Base-by-base conservation (phyloP, 2,797 vertebrate genomes). In the Picus viridis region DNA sequence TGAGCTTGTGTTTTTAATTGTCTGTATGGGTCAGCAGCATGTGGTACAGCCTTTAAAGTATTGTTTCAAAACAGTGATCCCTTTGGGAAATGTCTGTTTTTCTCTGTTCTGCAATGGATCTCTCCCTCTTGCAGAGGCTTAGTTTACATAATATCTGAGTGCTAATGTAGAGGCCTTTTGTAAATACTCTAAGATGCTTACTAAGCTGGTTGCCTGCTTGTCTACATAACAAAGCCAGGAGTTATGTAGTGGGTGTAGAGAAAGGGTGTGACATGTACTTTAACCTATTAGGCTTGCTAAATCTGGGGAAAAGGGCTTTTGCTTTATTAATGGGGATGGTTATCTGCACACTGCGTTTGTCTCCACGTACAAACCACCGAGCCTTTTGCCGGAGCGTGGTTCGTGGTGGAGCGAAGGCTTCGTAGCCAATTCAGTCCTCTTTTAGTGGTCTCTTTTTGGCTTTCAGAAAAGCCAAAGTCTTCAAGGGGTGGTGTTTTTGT, bases 121-220 rank as follows among this genome's bases (percentile, higher is more conserved):
- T 74, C 57, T 56, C 59, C 45, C 71, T 79, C 83, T 83, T 6
- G 11, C 34, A 12, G 51, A 59, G 64, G 83, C 62, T 92, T 83
- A 64, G 85, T 88, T 92, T 91, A 87, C 82, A 76, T 87, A 91
- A 83, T 88, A 84, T 86, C 61, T 26, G 45, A 82, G 90, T 20
- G 80, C 88, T 74, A 56, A 83, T 80, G 85, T 43, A 30, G 77
- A 65, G 76, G 86, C 83, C 88, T 89, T 88, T 74, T 86, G 90
- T 92, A 95, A 94, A 91, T 82, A 87, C 54, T 4, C 47, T 53
- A 79, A 88, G 85, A 87, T 86, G 89, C 88, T 93, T 89, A 92
- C 79, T 75, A 81, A 96, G 93, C 83, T 78, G 79, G 45, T 93
- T 88, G 76, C 70, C 83, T 91, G 92, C 88, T 89, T 89, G 88